Evolutionary conservation across 2,888 invertebrate species (phyloP).

Genomic region (Dione vanillae): DNA sequence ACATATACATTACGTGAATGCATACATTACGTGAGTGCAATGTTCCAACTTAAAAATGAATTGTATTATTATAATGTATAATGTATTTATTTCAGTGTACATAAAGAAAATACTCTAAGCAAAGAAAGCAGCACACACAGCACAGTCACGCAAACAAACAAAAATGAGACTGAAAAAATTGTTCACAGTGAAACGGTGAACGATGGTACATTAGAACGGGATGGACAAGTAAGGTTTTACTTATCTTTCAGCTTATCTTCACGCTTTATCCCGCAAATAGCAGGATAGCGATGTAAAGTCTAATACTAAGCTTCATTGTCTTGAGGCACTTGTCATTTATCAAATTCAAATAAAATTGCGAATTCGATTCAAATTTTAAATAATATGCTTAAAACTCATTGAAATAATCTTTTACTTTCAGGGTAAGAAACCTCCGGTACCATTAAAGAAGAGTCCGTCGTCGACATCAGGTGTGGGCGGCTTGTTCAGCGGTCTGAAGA

Average conservation of each 20-base stretch:
- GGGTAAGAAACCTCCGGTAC: slow-evolving; percentile 86
- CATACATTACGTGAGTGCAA: too few relatives aligned
- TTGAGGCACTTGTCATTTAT: too few relatives aligned
- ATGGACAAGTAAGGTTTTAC: slow-evolving; percentile 63
- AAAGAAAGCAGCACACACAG: slow-evolving; percentile 73
- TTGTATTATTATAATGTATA: neutral
- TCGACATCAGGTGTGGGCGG: slow-evolving; percentile 78
- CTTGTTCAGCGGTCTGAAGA: slow-evolving; percentile 85
- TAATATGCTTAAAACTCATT: too few relatives aligned
- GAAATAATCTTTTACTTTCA: slow-evolving; percentile 45
- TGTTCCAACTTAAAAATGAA: too few relatives aligned
- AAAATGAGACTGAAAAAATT: slow-evolving; percentile 72
- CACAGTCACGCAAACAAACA: slow-evolving; percentile 73
- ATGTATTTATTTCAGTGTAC: slow-evolving; percentile 61
- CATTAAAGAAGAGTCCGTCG: slow-evolving; percentile 88
- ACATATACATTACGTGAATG: too few relatives aligned
- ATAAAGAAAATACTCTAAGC: slow-evolving; percentile 73
- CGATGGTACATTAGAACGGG: slow-evolving; percentile 59
- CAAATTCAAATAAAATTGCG: too few relatives aligned
- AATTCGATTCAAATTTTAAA: too few relatives aligned
- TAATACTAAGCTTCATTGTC: too few relatives aligned
- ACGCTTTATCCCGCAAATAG: too few relatives aligned
- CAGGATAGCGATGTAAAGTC: too few relatives aligned
- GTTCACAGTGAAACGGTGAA: slow-evolving; percentile 66
- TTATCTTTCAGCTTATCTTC: neutral